Percentiles rank a stretch among this genome's conserved stretches.
Evolutionary conservation across 1,140 invertebrate species (phyloP).

Genomic region (Drosophila bifasciata): DNA sequence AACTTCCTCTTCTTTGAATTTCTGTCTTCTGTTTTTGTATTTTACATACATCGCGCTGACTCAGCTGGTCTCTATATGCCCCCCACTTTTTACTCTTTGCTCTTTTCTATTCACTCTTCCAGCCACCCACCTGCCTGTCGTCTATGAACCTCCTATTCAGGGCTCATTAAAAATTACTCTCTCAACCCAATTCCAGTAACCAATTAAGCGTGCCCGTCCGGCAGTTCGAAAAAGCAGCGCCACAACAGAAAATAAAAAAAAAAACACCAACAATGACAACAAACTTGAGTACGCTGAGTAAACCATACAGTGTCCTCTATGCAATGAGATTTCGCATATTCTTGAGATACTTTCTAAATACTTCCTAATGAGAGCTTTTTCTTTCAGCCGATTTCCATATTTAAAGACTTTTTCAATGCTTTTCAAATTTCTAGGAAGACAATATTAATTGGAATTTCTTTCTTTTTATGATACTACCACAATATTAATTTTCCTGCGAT

Average conservation of each 20-base stretch:
- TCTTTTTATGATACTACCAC: too few species aligned
- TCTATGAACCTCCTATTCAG: conserved; percentile 26
- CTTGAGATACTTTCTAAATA: too few species aligned
- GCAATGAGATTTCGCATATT: too few species aligned
- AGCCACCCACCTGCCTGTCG: background rate
- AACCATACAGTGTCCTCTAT: too few species aligned
- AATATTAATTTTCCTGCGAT: too few species aligned
- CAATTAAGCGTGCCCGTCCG: conserved; percentile 66
- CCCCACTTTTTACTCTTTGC: background rate
- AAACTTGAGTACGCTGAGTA: conserved; percentile 47
- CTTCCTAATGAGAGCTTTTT: too few species aligned
- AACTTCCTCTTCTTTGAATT: conserved; percentile 8
- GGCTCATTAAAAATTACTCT: conserved; percentile 68
- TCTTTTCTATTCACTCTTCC: background rate
- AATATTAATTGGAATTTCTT: too few species aligned
- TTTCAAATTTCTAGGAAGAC: too few species aligned
- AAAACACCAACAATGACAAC: conserved; percentile 21
- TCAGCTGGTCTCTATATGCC: conserved; percentile 10
- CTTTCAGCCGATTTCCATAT: too few species aligned
- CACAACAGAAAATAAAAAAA: conserved; percentile 16
- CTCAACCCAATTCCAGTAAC: conserved; percentile 66
- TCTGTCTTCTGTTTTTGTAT: conserved; percentile 7
- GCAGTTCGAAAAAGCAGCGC: conserved; percentile 11
- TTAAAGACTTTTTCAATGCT: too few species aligned
- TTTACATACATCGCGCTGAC: conserved; percentile 23